These are phyloP conservation scores for Heteromyza rotundicornis DNA, from an alignment of 2,888 invertebrate species.

Conservation along the genomic window DNA sequence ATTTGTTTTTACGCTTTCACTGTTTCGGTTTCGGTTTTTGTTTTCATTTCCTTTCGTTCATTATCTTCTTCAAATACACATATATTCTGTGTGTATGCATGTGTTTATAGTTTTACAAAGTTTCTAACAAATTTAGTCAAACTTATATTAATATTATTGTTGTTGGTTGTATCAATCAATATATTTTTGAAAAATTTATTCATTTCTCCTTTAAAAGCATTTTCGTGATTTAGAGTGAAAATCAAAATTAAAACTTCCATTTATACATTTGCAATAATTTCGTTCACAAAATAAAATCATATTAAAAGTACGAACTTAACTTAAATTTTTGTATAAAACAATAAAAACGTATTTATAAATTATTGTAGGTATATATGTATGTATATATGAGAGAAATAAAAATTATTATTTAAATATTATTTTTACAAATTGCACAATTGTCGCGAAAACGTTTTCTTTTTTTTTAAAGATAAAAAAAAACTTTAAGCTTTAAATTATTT, in stretches of 20 bases:
- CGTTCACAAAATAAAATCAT: neutral
- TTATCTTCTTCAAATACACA: too few species aligned
- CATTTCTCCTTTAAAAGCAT: conserved; percentile 3
- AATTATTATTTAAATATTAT: too few species aligned
- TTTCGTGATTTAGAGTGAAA: neutral
- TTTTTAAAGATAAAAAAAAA: neutral
- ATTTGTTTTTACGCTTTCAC: neutral
- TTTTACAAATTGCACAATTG: neutral
- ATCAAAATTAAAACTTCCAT: neutral
- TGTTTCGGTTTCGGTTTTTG: neutral
- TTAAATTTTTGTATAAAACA: neutral
- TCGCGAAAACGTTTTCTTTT: neutral
- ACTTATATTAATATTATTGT: neutral
- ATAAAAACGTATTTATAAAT: neutral
- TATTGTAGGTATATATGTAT: neutral
- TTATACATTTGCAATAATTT: conserved; percentile 2
- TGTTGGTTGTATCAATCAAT: neutral
- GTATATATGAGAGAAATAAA: too few species aligned
- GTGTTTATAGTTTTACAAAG: too few species aligned
- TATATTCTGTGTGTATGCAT: too few species aligned
- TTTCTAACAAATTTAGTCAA: neutral
- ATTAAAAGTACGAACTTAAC: neutral
- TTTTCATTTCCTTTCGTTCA: neutral
- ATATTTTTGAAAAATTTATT: neutral
- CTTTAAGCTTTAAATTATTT: too few species aligned